These are phyloP conservation scores for Labeo calbasu DNA, from an alignment of 2,797 vertebrate genomes.

Conservation along the genomic window DNA sequence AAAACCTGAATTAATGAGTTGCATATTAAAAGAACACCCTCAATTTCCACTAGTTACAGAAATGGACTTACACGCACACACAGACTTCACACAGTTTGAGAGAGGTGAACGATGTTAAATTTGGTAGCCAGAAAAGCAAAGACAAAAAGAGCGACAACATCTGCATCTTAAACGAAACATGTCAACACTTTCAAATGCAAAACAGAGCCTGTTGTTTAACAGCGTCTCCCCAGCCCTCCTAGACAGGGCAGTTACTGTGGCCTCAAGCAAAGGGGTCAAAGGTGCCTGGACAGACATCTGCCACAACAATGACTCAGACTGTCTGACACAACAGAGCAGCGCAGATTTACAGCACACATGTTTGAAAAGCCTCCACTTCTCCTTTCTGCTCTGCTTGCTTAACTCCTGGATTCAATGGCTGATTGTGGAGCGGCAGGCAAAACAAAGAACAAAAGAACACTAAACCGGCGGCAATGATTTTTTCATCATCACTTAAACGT, in stretches of 20 bases:
- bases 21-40: background rate
- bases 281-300: conserved; percentile 54
- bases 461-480: conserved; percentile 7
- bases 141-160: conserved; percentile 5
- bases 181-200: conserved; percentile 33
- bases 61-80: conserved; percentile 13
- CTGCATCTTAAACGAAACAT: conserved; percentile 24
- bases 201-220: conserved; percentile 32
- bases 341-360: conserved; percentile 33
- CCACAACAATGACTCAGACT: conserved; percentile 49
- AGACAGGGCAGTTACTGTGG: conserved; percentile 27
- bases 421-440: conserved; percentile 24
- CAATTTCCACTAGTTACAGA: background rate
- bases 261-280: conserved; percentile 48
- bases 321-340: conserved; percentile 20
- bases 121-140: conserved; percentile 5
- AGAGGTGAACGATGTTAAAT: background rate
- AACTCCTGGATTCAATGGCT: conserved; percentile 30
- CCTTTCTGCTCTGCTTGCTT: conserved; percentile 19
- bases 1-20: background rate
- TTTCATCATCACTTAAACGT: conserved; percentile 26
- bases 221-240: conserved; percentile 16
- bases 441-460: conserved; percentile 42
- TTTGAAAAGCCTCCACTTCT: conserved; percentile 29
- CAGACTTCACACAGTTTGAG: background rate